Base-by-base conservation (phyloP, 2,797 vertebrate genomes). In the Enteromius afrohamiltoni region DNA sequence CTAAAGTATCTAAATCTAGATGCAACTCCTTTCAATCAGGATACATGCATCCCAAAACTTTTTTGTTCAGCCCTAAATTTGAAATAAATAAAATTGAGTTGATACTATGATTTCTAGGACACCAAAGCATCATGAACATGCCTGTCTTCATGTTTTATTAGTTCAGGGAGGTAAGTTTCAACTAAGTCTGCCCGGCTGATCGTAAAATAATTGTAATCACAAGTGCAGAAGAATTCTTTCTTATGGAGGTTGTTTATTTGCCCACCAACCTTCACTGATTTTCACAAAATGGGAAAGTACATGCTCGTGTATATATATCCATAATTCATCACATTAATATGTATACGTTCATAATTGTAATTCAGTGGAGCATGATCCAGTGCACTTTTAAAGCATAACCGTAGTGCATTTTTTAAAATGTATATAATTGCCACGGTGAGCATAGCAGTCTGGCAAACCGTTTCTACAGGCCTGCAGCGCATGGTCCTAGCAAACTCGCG, bases 301-400 rank as follows among this genome's bases (percentile, higher is more conserved):
- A 71, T 55, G 53, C 29, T 62, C 5, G 34, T 2, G 26, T 62
- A 62, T 62, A 62, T 62, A 29, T 13, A 62, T 26, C 29, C 58
- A 16, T 62, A 62, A 29, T 62, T 29, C 26, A 62, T 62, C 60
- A 62, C 60, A 62, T 62, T 29, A 5, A 62, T 29, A 16, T 29
- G 29, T 62, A 3, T 64, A 17, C 60, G 19, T n/a, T 34, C 1
- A 4, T 53, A 53, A 14, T 34, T 74, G 17, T 53, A 34, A 21
- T 51, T 34, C 29, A 53, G 16, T 40, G n/a, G 45, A 37, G 29
- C 3, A 2, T 67, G 45, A 67, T 75, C 58, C 53, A 73, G 51
- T 29, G 34, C 34, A 45, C 45, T 68, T 75, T 79, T 71, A 53
- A 85, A 71, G 47, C 37, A 29, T 45, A n/a, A 47, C 19, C 11